Evolutionary conservation across 2,113 vertebrate species (phyloP), one percentile per base, ranked within the genome.

Genomic region (Dicrurus megarhynchus): DNA sequence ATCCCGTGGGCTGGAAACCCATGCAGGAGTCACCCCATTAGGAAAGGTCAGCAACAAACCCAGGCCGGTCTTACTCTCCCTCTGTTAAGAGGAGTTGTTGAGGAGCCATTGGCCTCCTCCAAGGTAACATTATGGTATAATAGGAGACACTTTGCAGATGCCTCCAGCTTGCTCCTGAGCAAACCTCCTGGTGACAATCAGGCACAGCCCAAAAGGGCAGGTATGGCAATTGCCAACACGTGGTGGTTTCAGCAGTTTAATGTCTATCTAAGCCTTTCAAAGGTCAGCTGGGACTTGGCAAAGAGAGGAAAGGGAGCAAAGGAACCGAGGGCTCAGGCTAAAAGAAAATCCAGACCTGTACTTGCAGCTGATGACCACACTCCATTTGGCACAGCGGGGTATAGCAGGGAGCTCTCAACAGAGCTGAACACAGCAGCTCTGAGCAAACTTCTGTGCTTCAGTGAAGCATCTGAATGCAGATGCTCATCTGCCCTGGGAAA

Each of bases 11-110:
- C 23, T 68, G 63, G 41, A 83, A 56, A 83, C 11, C 14, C 0
- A 0, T 10, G 19, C 0, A 1, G 2, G 23, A 46, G 35, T 49
- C 55, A 17, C 55, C 24, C 1, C 0, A 0, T 7, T 17, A 68
- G 73, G 46, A 53, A 87, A 13, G 3, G 44, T 35, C 69, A 93
- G 52, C 69, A 75, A 9, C 18, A 47, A 64, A 73, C 17, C 6
- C 56, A 52, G 56, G 46, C 2, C 2, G 2, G 47, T 28, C 55
- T 82, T 18, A 4, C 4, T 23, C 3, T 47, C 11, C 32, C 37
- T 64, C 27, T 16, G 9, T 50, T 64, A 37, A 52, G 28, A 84
- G 12, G 8, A 16, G 35, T 0, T 79, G 23, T 9, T 78, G 56
- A 85, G 56, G 28, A 68, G 63, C 33, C 23, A 9, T 4, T 39